These are phyloP conservation scores for Typhlichthys subterraneus DNA, from an alignment of 2,797 vertebrate species.

Conservation along the genomic window DNA sequence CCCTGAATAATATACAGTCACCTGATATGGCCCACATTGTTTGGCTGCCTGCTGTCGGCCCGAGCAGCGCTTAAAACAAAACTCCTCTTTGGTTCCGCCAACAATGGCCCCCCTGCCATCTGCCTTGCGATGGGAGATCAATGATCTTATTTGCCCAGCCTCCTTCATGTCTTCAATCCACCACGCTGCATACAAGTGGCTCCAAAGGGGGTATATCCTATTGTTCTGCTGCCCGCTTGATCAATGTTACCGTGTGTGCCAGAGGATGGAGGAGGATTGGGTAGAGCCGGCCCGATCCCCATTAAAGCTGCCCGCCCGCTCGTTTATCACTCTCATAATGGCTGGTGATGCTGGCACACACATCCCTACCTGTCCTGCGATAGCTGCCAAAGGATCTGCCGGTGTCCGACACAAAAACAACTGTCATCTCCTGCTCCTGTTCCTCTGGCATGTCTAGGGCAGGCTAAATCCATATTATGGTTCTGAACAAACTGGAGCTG, in stretches of 20 bases:
- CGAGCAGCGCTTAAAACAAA: conserved; percentile 5
- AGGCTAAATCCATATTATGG: too few species aligned
- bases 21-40: conserved; percentile 14
- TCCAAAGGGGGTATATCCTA: conserved; percentile 41
- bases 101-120: conserved; percentile 14
- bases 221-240: conserved; percentile 65
- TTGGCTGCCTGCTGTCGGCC: not conserved
- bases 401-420: too few species aligned
- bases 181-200: conserved; percentile 44
- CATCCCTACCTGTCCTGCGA: not conserved
- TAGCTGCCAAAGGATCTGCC: too few species aligned
- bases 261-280: conserved; percentile 33
- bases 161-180: conserved; percentile 23
- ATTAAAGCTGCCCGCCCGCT: conserved; percentile 46
- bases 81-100: conserved; percentile 10
- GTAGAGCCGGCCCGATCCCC: conserved; percentile 45
- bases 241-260: conserved; percentile 60
- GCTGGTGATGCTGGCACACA: too few species aligned
- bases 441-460: not conserved
- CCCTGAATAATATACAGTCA: conserved; percentile 4
- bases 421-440: not conserved
- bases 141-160: conserved; percentile 21
- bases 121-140: conserved; percentile 13
- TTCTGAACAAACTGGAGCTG: too few species aligned
- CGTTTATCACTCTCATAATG: not conserved